Conservation (phyloP, 2,888 invertebrate species). For the Microctonus aethiopoides region DNA sequence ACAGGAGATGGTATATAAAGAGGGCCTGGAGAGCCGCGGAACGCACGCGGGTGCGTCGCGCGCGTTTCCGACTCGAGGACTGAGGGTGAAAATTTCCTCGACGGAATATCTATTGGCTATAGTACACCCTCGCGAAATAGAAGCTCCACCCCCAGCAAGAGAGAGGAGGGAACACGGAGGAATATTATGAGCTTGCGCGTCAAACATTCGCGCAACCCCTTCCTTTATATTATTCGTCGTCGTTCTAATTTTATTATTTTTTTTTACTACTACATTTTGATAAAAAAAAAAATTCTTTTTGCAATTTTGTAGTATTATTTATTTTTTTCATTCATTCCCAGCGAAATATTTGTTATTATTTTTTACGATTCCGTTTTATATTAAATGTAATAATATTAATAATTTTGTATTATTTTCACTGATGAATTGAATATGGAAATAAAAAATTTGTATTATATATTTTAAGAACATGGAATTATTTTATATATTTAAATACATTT, state of each 20-base stretch:
- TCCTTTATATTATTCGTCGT: not conserved
- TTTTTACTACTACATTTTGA: conserved; percentile 1
- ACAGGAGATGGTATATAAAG: conserved; percentile 39
- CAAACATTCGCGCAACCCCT: conserved; percentile 22
- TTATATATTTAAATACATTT: no score
- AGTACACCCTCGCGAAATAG: conserved; percentile 26
- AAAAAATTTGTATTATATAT: no score
- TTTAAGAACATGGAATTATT: no score
- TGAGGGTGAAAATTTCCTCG: conserved; percentile 47
- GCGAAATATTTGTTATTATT: no score
- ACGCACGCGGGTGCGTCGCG: conserved; percentile 58
- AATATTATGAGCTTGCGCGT: conserved; percentile 31
- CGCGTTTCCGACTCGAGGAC: conserved; percentile 63
- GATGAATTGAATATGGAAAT: no score
- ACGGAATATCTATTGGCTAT: conserved; percentile 60
- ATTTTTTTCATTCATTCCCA: not conserved
- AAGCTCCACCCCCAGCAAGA: conserved; percentile 62
- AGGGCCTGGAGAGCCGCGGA: conserved; percentile 47
- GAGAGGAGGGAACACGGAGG: conserved; percentile 19
- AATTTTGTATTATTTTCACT: no score
- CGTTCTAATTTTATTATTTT: not conserved
- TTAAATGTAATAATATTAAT: no score
- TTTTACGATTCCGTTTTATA: no score
- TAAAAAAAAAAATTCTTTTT: not conserved
- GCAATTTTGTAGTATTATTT: not conserved